Evolutionary conservation across 2,113 vertebrate species (phyloP).

Genomic region (Oncorhynchus keta): DNA sequence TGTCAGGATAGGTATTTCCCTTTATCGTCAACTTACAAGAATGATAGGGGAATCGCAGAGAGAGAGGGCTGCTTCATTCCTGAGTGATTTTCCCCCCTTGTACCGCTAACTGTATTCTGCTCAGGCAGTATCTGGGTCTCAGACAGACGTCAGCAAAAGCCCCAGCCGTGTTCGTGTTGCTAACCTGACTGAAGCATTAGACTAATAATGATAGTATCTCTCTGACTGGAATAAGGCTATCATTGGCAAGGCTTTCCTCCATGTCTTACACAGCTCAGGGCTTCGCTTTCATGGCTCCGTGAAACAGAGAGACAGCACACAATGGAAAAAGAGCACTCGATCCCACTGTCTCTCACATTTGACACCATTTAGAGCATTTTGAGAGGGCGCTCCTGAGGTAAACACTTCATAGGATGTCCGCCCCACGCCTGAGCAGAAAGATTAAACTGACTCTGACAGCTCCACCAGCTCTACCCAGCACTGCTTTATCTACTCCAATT

Average conservation of each 20-base stretch:
- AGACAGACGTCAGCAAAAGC: conserved; percentile 49
- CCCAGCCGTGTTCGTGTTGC: conserved; percentile 14
- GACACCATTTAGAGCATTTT: conserved; percentile 40
- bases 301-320: conserved; percentile 32
- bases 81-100: neutral
- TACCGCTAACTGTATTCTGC: conserved; percentile 21
- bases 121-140: conserved; percentile 25
- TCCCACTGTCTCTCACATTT: conserved; percentile 19
- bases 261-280: conserved; percentile 11
- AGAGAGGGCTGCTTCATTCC: conserved; percentile 21
- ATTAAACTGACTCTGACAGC: conserved; percentile 39
- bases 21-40: no score
- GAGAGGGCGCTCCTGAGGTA: conserved; percentile 39
- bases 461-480: neutral
- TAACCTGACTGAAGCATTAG: conserved; percentile 23
- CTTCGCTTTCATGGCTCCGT: conserved; percentile 34
- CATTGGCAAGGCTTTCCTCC: conserved; percentile 32
- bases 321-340: conserved; percentile 22
- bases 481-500: conserved; percentile 13
- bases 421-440: conserved; percentile 17
- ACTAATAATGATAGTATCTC: conserved; percentile 41
- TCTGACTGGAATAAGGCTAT: conserved; percentile 31
- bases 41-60: neutral
- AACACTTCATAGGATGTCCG: conserved; percentile 8
- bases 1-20: neutral